Evolutionary conservation across 2,113 vertebrate genomes (phyloP).

Genomic region (Boleophthalmus pectinirostris): DNA sequence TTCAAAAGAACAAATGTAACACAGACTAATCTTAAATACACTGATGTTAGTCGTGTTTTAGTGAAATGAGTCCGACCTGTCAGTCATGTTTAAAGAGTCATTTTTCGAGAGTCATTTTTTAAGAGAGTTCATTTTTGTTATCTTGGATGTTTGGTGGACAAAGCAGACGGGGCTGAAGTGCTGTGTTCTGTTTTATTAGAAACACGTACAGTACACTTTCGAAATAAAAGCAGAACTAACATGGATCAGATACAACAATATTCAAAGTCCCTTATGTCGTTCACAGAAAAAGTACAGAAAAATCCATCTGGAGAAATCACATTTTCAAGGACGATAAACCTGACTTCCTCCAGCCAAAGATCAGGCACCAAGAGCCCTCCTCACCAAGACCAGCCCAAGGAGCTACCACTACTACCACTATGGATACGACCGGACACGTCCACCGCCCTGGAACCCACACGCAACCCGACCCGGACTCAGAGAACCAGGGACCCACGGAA

Average conservation of each 20-base stretch:
- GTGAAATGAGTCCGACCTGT: too few species aligned
- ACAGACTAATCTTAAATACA: too few species aligned
- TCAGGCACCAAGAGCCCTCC: conserved; percentile 69
- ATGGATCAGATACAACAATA: conserved; percentile 82
- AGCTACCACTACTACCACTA: conserved; percentile 80
- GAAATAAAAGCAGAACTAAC: conserved; percentile 84
- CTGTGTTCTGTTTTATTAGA: conserved; percentile 84
- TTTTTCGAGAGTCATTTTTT: too few species aligned
- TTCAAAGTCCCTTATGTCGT: conserved; percentile 76
- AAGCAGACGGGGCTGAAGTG: conserved; percentile 12
- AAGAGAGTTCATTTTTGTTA: too few species aligned
- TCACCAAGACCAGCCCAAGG: conserved; percentile 76
- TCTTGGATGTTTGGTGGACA: too few species aligned
- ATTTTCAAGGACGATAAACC: conserved; percentile 61
- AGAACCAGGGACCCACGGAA: too few species aligned
- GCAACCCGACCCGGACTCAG: not conserved
- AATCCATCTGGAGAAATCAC: conserved; percentile 78
- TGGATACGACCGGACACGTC: conserved; percentile 76
- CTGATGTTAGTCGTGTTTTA: too few species aligned
- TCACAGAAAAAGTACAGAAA: conserved; percentile 78
- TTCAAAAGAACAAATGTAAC: too few species aligned
- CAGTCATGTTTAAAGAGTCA: too few species aligned
- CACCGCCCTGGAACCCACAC: conserved; percentile 63
- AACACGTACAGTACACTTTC: conserved; percentile 86
- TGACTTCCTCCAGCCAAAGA: conserved; percentile 57